These are phyloP conservation scores for Caenorhabditis sinica DNA, from an alignment of 2,888 invertebrate genomes.

Conservation along the genomic window DNA sequence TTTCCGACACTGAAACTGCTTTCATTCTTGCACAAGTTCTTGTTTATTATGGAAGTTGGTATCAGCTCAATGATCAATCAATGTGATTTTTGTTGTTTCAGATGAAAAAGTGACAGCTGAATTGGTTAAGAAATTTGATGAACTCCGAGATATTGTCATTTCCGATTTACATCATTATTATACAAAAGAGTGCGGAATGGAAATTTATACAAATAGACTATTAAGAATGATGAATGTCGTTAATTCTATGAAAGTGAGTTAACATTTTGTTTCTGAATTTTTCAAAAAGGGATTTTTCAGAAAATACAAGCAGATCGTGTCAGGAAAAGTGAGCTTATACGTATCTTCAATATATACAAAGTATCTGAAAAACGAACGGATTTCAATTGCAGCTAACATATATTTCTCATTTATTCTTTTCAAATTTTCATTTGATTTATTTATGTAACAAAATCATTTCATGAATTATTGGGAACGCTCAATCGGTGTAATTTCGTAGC, in stretches of 20 bases:
- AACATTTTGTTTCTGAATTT: background rate
- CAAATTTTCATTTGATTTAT: background rate
- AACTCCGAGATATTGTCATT: conserved; percentile 47
- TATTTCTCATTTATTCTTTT: background rate
- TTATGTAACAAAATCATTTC: conserved; percentile 28
- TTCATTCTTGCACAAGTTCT: conserved; percentile 46
- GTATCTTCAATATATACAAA: conserved; percentile 56
- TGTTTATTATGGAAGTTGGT: conserved; percentile 45
- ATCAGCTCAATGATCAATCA: background rate
- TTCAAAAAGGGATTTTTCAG: conserved; percentile 22
- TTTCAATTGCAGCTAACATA: conserved; percentile 46
- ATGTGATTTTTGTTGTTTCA: conserved; percentile 15
- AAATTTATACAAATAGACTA: conserved; percentile 47
- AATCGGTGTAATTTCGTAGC: conserved; percentile 25
- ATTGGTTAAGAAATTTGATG: conserved; percentile 41
- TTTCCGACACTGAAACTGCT: conserved; percentile 57
- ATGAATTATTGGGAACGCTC: conserved; percentile 36
- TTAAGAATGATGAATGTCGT: conserved; percentile 42
- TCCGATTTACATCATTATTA: conserved; percentile 44
- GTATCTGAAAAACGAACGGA: conserved; percentile 57
- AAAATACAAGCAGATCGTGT: conserved; percentile 50
- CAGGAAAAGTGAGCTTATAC: conserved; percentile 47
- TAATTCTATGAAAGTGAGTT: conserved; percentile 40
- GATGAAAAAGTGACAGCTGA: conserved; percentile 30
- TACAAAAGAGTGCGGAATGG: conserved; percentile 25